These are phyloP conservation scores for Dendrolimus houi DNA, from an alignment of 2,888 invertebrate genomes.

Conservation along the genomic window DNA sequence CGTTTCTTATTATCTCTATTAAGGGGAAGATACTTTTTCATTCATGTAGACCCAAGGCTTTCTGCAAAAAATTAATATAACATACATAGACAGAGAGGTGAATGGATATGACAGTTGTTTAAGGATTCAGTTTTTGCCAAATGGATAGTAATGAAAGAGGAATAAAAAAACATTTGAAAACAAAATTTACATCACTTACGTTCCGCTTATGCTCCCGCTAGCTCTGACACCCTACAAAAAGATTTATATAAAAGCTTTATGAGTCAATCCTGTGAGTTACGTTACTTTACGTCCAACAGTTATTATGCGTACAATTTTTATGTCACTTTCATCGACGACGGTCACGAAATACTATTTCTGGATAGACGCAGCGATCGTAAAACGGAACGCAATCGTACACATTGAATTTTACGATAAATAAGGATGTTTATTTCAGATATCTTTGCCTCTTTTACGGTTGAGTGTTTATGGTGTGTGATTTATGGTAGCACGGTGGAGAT, in stretches of 20 bases:
- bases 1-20: too few relatives aligned
- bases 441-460: conserved; percentile 9
- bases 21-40: too few relatives aligned
- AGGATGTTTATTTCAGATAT: conserved; percentile 19
- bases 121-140: too few relatives aligned
- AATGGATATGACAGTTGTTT: too few relatives aligned
- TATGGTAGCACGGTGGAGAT: conserved; percentile 8
- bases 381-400: conserved; percentile 50
- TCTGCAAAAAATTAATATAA: too few relatives aligned
- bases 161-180: too few relatives aligned
- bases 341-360: conserved; percentile 61
- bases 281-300: conserved; percentile 31
- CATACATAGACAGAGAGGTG: too few relatives aligned
- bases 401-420: conserved; percentile 56
- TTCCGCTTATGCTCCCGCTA: conserved; percentile 14
- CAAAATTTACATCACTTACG: not conserved
- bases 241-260: conserved; percentile 58
- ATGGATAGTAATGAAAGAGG: too few relatives aligned
- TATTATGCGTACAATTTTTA: conserved; percentile 63
- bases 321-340: conserved; percentile 47
- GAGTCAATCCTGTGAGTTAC: conserved; percentile 60
- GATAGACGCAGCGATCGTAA: conserved; percentile 49
- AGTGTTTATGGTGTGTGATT: conserved; percentile 12
- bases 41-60: too few relatives aligned
- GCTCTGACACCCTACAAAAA: conserved; percentile 18